Evolutionary conservation across 1,140 invertebrate genomes (phyloP).

Genomic region (Aphidius ervi): DNA sequence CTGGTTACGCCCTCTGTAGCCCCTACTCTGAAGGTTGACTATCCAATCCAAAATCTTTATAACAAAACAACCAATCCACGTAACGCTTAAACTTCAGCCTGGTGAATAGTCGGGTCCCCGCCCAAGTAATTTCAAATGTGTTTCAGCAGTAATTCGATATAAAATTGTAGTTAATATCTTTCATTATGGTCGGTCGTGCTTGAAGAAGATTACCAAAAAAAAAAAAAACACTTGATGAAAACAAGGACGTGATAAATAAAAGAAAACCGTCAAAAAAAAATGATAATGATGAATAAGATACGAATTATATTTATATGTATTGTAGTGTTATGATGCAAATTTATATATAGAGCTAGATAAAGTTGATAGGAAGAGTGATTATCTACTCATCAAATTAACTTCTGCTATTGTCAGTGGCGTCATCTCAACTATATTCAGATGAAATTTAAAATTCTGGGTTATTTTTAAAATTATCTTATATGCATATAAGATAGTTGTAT

Average conservation of each 20-base stretch:
- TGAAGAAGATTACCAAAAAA: constrained; percentile 15
- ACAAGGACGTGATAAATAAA: constrained; percentile 4
- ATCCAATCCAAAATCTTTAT: constrained; percentile 32
- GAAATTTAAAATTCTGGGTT: too few species aligned
- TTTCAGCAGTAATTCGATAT: constrained; percentile 55
- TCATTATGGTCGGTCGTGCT: constrained; percentile 47
- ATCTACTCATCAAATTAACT: too few species aligned
- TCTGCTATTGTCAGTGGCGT: too few species aligned
- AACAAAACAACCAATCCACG: constrained; percentile 33
- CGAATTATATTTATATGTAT: too few species aligned
- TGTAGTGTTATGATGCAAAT: too few species aligned
- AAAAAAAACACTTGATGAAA: constrained; percentile 11
- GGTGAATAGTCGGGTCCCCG: constrained; percentile 33
- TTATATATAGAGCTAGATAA: too few species aligned
- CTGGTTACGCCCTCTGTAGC: constrained; percentile 34
- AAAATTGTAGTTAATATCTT: constrained; percentile 57
- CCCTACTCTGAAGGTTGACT: constrained; percentile 18
- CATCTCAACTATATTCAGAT: too few species aligned
- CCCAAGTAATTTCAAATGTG: constrained; percentile 53
- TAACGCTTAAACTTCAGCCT: constrained; percentile 26
- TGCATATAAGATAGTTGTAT: too few species aligned
- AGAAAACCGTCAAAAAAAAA: background rate
- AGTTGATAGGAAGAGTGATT: too few species aligned
- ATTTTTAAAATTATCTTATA: too few species aligned
- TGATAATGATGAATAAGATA: constrained; percentile 10